Evolutionary conservation across 2,797 vertebrate species (phyloP).

Genomic region (Heteromormyrus szaboi): DNA sequence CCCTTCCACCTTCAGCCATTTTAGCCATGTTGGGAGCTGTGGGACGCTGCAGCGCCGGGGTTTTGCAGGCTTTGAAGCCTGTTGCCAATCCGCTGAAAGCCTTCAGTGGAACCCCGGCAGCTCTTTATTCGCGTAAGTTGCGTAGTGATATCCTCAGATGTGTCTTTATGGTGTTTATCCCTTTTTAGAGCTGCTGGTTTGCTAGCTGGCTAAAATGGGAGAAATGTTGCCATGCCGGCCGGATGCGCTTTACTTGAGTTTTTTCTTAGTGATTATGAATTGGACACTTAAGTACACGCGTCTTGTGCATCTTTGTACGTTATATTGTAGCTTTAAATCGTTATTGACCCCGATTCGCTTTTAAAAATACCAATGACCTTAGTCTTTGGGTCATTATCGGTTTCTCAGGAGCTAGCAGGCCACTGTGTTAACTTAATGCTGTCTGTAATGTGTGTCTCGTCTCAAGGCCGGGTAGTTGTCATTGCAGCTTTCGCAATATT

Average conservation of each 20-base stretch:
- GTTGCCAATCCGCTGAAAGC: constrained; percentile 61
- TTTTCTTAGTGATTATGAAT: not conserved
- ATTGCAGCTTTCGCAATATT: not conserved
- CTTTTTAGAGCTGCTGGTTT: not conserved
- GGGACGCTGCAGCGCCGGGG: constrained; percentile 68
- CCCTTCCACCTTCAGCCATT: constrained; percentile 76
- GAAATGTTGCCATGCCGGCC: not conserved
- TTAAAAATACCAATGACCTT: constrained; percentile 3
- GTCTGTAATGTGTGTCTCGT: not conserved
- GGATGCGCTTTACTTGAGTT: not conserved
- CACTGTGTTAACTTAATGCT: not conserved
- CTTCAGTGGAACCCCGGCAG: constrained; percentile 60
- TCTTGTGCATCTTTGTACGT: not conserved
- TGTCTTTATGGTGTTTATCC: not conserved
- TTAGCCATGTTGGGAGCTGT: constrained; percentile 68
- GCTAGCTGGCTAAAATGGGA: not conserved
- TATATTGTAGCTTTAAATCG: not conserved
- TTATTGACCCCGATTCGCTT: not conserved
- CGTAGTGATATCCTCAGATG: not conserved
- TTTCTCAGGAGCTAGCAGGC: not conserved
- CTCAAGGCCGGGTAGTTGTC: not conserved
- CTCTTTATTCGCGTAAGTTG: constrained; percentile 61
- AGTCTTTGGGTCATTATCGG: not conserved
- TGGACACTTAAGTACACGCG: not conserved
- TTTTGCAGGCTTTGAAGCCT: constrained; percentile 63